Conservation (phyloP, 2,113 vertebrate genomes). For the Antigone vipio region DNA sequence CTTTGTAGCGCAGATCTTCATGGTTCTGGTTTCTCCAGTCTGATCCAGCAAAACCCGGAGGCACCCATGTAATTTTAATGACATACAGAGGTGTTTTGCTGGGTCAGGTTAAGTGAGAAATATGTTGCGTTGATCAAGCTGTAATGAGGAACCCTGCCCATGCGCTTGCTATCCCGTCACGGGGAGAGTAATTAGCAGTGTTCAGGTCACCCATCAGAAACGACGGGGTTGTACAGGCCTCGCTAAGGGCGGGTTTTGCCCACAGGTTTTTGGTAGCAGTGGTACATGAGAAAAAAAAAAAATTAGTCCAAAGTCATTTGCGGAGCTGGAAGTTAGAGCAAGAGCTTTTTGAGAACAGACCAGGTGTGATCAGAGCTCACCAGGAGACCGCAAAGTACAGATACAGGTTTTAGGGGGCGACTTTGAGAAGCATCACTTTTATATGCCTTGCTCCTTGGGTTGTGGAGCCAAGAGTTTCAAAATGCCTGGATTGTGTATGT, state of each 20-base stretch:
- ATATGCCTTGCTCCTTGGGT: not conserved
- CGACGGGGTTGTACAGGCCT: not conserved
- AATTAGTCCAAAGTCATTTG: not conserved
- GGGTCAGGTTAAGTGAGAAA: not conserved
- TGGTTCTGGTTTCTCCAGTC: not conserved
- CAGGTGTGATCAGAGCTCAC: not conserved
- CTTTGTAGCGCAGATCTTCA: not conserved
- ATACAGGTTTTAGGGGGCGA: not conserved
- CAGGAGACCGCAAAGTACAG: not conserved
- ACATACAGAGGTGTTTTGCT: not conserved
- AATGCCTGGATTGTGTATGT: not conserved
- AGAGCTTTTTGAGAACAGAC: not conserved
- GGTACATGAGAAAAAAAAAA: not conserved
- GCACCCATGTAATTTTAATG: not conserved
- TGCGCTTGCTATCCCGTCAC: rapidly evolving
- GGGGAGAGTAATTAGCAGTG: not conserved
- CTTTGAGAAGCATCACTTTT: not conserved
- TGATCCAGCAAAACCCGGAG: not conserved
- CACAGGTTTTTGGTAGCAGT: not conserved
- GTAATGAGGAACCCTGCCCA: not conserved
- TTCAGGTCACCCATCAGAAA: not conserved
- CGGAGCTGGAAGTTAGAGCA: not conserved
- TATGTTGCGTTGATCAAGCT: not conserved
- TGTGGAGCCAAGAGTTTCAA: not conserved
- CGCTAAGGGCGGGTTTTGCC: not conserved